phyloP scores from a whole-genome alignment of 2,888 invertebrate genomes.

The Deilephila porcellus region DNA sequence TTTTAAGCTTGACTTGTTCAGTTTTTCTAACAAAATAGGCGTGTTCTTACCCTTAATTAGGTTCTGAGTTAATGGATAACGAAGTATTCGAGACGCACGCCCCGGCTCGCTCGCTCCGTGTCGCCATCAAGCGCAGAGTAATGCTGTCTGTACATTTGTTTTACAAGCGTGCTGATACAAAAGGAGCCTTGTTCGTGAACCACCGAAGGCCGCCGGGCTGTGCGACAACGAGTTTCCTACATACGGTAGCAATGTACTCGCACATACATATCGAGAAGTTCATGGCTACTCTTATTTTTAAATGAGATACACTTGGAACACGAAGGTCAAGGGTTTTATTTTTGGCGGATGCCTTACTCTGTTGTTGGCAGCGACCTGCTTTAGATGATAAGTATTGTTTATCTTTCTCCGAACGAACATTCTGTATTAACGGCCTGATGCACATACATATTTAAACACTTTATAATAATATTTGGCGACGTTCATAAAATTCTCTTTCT shows the following conservation, averaged over 20 bases:
- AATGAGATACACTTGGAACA: constrained; percentile 68
- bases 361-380: constrained; percentile 70
- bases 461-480: background rate
- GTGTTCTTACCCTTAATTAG: background rate
- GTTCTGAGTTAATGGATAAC: background rate
- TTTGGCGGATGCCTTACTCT: constrained; percentile 71
- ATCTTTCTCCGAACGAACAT: constrained; percentile 51
- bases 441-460: background rate
- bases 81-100: background rate
- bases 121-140: background rate
- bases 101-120: background rate
- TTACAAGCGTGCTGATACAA: constrained; percentile 57
- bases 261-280: constrained; percentile 70
- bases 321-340: constrained; percentile 81
- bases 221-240: constrained; percentile 68
- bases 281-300: constrained; percentile 81
- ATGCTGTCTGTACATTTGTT: constrained; percentile 32
- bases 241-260: constrained; percentile 68
- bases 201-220: constrained; percentile 75
- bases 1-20: background rate
- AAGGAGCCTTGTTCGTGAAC: constrained; percentile 80
- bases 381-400: constrained; percentile 57
- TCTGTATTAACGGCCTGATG: background rate
- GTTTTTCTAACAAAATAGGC: background rate
- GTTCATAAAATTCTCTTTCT: background rate